Percentiles rank a stretch among this genome's conserved stretches.
Evolutionary conservation across 2,888 invertebrate genomes (phyloP).

Genomic region (Pterostichus madidus): DNA sequence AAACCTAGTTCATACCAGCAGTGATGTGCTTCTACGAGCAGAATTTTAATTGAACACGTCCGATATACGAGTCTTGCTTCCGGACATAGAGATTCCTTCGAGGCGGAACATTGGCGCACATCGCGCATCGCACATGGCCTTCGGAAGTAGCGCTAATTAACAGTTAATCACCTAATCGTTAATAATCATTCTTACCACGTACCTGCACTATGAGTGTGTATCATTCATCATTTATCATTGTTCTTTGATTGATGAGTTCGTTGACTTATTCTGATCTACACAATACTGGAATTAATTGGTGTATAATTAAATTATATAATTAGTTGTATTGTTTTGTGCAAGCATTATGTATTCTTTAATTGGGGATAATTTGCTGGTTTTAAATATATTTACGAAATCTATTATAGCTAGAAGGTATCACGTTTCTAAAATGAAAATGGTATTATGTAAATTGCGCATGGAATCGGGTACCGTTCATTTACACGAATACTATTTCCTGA

Average conservation of each 20-base stretch:
- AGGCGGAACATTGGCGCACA: neutral
- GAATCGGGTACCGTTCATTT: no score
- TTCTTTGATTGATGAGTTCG: constrained; percentile 40
- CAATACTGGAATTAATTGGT: constrained; percentile 4
- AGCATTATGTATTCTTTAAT: no score
- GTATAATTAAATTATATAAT: constrained; percentile 10
- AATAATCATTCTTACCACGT: constrained; percentile 12
- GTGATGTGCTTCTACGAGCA: no score
- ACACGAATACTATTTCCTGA: no score
- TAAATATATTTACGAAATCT: no score
- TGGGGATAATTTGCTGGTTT: no score
- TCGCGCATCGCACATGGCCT: neutral
- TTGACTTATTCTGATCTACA: constrained; percentile 18
- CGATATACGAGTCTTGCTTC: neutral
- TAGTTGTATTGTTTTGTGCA: neutral
- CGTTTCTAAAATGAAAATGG: no score
- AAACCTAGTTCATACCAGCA: no score
- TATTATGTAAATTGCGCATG: no score
- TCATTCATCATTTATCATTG: neutral
- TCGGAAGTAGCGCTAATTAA: constrained; percentile 40
- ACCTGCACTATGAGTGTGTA: neutral
- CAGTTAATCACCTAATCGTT: constrained; percentile 13
- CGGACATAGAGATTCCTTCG: neutral
- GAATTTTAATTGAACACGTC: neutral
- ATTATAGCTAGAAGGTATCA: no score